Percentiles rank a stretch among this genome's conserved stretches.
phyloP scores from a whole-genome alignment of 2,888 invertebrate species.

The Apodemia mormo region DNA sequence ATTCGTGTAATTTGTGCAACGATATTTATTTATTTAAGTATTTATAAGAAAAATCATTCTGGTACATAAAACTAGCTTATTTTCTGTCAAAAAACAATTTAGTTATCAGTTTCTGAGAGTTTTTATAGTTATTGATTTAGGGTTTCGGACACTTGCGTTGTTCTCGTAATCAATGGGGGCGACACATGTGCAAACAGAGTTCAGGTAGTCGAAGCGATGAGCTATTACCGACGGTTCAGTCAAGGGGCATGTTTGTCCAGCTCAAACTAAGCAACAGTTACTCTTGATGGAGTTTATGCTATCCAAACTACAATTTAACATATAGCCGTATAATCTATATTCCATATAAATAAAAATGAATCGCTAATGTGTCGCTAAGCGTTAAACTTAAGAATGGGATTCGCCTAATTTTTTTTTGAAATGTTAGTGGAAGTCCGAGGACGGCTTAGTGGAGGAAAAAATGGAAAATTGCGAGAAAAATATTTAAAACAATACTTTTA shows the following conservation, averaged over 20 bases:
- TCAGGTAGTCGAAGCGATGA: conserved; percentile 6
- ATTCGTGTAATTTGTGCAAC: too few relatives aligned
- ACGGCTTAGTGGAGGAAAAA: too few relatives aligned
- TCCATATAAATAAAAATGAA: too few relatives aligned
- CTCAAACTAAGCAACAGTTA: not conserved
- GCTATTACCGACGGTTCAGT: conserved; percentile 10
- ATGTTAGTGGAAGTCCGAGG: too few relatives aligned
- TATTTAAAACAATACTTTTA: too few relatives aligned
- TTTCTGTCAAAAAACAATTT: not conserved
- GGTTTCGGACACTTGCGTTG: conserved; percentile 11
- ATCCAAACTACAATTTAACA: not conserved
- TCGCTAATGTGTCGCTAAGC: too few relatives aligned
- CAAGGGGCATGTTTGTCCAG: conserved; percentile 11
- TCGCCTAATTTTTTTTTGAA: too few relatives aligned
- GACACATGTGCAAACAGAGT: conserved; percentile 14
- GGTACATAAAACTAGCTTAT: not conserved
- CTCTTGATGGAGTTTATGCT: not conserved
- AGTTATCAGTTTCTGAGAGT: conserved; percentile 1
- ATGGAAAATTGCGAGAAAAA: too few relatives aligned
- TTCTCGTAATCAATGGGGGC: conserved; percentile 6
- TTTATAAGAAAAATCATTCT: too few relatives aligned
- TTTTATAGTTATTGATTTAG: conserved; percentile 11
- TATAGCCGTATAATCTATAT: not conserved
- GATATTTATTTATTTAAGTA: too few relatives aligned
- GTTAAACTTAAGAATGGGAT: too few relatives aligned